A percentile compares a stretch with the other conserved stretches of the same genome.
phyloP scores from a whole-genome alignment of 2,113 vertebrate species.

The Ploceus nigricollis region DNA sequence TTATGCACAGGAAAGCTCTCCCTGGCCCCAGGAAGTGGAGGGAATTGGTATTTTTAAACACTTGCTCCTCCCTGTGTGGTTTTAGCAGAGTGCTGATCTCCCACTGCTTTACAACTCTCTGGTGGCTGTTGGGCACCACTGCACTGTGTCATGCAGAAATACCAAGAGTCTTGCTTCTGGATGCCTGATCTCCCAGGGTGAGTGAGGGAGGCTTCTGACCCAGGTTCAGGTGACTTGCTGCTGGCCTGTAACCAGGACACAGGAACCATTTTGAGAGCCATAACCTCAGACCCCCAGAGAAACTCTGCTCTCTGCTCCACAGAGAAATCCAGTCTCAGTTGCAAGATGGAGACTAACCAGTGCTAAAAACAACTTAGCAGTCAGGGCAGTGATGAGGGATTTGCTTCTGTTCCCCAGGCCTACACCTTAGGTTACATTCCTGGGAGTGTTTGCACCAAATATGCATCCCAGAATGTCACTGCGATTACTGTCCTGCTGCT shows the following conservation, averaged over 20 bases:
- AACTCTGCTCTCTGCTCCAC: neutral
- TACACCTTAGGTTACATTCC: neutral
- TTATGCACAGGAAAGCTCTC: fast-evolving
- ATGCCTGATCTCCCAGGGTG: neutral
- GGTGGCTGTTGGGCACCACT: neutral
- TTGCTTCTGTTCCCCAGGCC: neutral
- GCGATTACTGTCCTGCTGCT: fast-evolving
- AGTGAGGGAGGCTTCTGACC: neutral
- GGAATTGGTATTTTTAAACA: neutral
- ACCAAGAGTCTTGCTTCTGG: neutral
- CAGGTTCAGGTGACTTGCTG: neutral
- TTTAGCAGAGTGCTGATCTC: neutral
- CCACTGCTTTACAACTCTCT: neutral
- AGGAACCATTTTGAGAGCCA: neutral
- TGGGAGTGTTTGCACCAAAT: neutral
- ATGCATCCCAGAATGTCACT: neutral
- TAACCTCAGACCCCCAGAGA: neutral
- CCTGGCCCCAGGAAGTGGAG: neutral
- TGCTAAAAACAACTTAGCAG: neutral
- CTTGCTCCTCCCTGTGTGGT: fast-evolving
- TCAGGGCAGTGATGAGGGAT: neutral
- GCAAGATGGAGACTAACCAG: neutral
- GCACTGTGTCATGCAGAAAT: neutral
- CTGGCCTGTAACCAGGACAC: neutral
- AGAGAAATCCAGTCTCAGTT: neutral